Evolutionary conservation across 1,140 invertebrate genomes (phyloP).

Genomic region (Drosophila dunni): DNA sequence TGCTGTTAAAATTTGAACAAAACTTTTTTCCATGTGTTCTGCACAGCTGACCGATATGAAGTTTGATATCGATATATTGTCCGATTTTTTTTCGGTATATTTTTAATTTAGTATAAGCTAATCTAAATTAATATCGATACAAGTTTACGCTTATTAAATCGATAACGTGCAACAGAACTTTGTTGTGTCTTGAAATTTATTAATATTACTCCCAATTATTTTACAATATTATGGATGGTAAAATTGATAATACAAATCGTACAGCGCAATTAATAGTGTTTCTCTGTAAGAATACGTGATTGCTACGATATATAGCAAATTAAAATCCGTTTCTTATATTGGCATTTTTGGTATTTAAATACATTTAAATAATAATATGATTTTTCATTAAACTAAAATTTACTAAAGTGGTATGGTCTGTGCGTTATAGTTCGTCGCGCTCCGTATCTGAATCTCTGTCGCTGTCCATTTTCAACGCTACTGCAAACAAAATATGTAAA

Average conservation of each 20-base stretch:
- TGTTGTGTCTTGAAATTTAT: neutral
- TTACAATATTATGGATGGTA: too few species aligned
- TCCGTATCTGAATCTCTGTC: constrained; percentile 22
- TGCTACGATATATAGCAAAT: neutral
- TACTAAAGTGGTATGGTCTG: constrained; percentile 49
- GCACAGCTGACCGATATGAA: neutral
- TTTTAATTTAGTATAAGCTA: too few species aligned
- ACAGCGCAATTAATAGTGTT: too few species aligned
- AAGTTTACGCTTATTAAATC: neutral
- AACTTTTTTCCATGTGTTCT: too few species aligned
- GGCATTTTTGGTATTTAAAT: constrained; percentile 38
- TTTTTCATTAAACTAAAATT: constrained; percentile 60
- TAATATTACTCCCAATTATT: too few species aligned
- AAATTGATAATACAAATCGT: too few species aligned
- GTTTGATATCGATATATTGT: neutral
- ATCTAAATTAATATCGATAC: too few species aligned
- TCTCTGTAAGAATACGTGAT: neutral
- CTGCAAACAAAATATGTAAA: constrained; percentile 60
- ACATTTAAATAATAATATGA: constrained; percentile 17
- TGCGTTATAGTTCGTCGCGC: constrained; percentile 60
- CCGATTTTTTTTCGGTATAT: neutral
- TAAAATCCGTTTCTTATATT: constrained; percentile 15
- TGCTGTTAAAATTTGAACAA: neutral
- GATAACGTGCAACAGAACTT: neutral
- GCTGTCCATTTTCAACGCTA: constrained; percentile 22